Conservation (phyloP, 2,797 vertebrate species). For the Aphelocoma californica region DNA sequence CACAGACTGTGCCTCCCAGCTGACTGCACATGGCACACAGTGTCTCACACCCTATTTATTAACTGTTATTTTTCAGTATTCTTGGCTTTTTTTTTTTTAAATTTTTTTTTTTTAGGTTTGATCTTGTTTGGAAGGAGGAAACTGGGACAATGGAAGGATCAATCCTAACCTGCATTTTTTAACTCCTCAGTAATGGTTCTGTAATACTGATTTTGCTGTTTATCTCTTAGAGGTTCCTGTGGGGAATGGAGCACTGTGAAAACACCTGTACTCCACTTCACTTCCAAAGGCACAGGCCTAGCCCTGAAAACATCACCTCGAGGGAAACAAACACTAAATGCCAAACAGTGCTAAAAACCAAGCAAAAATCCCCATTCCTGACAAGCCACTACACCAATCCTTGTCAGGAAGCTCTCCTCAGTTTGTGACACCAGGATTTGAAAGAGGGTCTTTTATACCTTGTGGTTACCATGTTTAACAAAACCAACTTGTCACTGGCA, state of each 20-base stretch:
- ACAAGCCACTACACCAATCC: neutral
- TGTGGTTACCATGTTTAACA: neutral
- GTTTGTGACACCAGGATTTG: conserved; percentile 25
- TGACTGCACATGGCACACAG: neutral
- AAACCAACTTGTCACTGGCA: neutral
- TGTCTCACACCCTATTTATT: neutral
- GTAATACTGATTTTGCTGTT: neutral
- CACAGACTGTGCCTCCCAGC: neutral
- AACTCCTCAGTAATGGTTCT: neutral
- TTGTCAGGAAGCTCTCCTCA: neutral
- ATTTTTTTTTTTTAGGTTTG: neutral
- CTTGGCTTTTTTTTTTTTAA: neutral
- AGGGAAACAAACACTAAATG: neutral
- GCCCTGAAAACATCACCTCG: neutral
- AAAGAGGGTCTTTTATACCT: neutral
- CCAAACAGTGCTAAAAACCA: neutral
- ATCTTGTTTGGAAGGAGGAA: neutral
- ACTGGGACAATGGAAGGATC: neutral
- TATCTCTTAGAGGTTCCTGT: neutral
- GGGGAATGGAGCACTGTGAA: neutral
- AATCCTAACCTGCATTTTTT: neutral
- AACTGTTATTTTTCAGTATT: neutral
- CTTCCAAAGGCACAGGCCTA: neutral
- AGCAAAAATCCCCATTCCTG: neutral
- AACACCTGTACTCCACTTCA: neutral